Evolutionary conservation across 2,797 vertebrate genomes (phyloP), one percentile per base, ranked within the genome.

Genomic region (Rousettus madagascariensis): DNA sequence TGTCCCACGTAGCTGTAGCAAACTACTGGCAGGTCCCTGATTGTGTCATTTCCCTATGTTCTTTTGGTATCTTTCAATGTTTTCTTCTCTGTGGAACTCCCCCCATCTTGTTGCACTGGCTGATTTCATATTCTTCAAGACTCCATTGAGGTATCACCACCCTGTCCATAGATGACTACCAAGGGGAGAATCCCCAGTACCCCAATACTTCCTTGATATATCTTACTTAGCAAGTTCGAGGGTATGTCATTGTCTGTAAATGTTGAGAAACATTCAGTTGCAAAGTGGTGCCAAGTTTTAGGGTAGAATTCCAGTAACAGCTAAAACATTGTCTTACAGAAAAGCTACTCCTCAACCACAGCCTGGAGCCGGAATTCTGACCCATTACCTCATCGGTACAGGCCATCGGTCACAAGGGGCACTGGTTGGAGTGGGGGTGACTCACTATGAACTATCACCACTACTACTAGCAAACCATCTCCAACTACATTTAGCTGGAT

Each of bases 301-400:
- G 96, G 80, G 69, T 92, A 66, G 69, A 93, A 96, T 97, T 97
- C 96, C 96, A 88, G 96, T 92, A 96, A 95, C 63, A 61, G 65
- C 95, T 59, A 95, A 66, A 96, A 66, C 86, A 19, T 95, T 41
- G 55, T 86, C 96, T 94, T 94, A 92, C 93, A 63, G 59, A 92
- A 96, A 94, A 66, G 43, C 87, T 89, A 26, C 22, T 94, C 51
- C 63, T 84, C 83, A 84, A 84, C 95, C 93, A 91, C 95, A 95
- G 75, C 86, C 75, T 87, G 69, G 87, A 97, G 89, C 57, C 85
- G 74, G 66, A 87, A 90, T 93, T 85, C 61, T 88, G 87, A 85
- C 90, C 90, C 36, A 72, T 95, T 94, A 57, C 95, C 61, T 97
- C 96, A 95, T 90, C 59, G 36, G 55, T 68, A 20, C 41, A 59